Conservation (phyloP, 2,113 vertebrate species). For the Hoplias malabaricus region DNA sequence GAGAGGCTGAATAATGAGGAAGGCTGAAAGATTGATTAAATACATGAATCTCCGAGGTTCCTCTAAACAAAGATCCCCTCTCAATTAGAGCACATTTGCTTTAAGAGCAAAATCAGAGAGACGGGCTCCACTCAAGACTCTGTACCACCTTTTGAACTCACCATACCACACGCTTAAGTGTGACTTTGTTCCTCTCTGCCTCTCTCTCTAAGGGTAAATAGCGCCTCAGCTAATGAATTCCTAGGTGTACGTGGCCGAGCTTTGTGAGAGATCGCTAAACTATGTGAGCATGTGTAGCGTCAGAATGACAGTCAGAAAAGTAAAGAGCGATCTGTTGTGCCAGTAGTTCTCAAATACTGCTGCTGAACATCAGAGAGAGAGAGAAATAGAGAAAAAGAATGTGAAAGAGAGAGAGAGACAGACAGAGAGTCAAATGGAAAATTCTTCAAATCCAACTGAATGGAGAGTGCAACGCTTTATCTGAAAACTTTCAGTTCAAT, state of each 20-base stretch:
- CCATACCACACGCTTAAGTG: conserved; percentile 33
- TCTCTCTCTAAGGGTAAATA: neutral
- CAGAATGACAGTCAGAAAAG: neutral
- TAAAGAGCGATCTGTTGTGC: neutral
- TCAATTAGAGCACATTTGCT: conserved; percentile 47
- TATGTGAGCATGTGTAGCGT: neutral
- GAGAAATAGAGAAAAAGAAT: neutral
- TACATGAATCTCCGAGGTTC: conserved; percentile 57
- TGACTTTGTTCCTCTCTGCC: conserved; percentile 26
- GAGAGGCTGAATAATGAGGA: conserved; percentile 66
- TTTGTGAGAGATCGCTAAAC: neutral
- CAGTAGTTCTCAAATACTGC: neutral
- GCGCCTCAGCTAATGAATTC: neutral
- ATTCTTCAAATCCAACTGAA: conserved; percentile 63
- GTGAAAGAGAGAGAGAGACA: conserved; percentile 20
- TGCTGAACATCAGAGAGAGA: neutral
- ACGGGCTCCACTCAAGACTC: conserved; percentile 15
- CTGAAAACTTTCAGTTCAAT: conserved; percentile 71
- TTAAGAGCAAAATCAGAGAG: conserved; percentile 53
- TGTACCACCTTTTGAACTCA: conserved; percentile 46
- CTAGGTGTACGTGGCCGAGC: neutral
- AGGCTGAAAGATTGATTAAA: conserved; percentile 68
- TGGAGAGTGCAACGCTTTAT: conserved; percentile 59
- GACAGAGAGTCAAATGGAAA: conserved; percentile 52
- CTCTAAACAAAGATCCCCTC: conserved; percentile 53